Evolutionary conservation across 2,797 vertebrate genomes (phyloP).

Genomic region (Coccyzus lansbergi): DNA sequence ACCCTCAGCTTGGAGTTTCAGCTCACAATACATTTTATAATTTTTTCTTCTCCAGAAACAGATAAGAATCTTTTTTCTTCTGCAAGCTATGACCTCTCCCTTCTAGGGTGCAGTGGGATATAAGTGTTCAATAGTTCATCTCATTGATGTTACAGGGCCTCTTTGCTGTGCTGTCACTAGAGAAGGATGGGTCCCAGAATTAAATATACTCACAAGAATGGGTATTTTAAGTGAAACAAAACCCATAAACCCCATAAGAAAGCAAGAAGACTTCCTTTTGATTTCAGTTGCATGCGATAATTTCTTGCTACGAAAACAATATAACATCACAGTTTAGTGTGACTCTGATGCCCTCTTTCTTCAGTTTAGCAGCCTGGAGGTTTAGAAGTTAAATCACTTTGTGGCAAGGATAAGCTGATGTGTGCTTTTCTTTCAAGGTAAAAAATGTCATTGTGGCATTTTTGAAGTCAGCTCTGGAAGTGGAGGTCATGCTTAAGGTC

Average conservation of each 20-base stretch:
- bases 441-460: not conserved
- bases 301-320: constrained; percentile 19
- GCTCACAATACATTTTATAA: not conserved
- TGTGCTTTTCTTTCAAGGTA: not conserved
- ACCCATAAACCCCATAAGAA: not conserved
- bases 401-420: not conserved
- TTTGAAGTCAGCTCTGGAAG: not conserved
- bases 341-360: constrained; percentile 19
- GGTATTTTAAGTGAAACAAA: not conserved
- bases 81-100: not conserved
- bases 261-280: constrained; percentile 35
- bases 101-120: not conserved
- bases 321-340: not conserved
- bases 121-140: not conserved
- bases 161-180: not conserved
- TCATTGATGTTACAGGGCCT: not conserved
- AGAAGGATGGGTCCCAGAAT: not conserved
- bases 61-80: not conserved
- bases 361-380: not conserved
- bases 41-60: not conserved
- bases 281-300: constrained; percentile 26
- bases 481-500: not conserved
- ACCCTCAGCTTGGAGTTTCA: not conserved
- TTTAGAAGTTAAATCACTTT: constrained; percentile 11
- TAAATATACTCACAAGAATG: not conserved